Evolutionary conservation across 2,888 invertebrate species (phyloP), one percentile per base, ranked within the genome.

Genomic region (Entomobrya multifasciata): DNA sequence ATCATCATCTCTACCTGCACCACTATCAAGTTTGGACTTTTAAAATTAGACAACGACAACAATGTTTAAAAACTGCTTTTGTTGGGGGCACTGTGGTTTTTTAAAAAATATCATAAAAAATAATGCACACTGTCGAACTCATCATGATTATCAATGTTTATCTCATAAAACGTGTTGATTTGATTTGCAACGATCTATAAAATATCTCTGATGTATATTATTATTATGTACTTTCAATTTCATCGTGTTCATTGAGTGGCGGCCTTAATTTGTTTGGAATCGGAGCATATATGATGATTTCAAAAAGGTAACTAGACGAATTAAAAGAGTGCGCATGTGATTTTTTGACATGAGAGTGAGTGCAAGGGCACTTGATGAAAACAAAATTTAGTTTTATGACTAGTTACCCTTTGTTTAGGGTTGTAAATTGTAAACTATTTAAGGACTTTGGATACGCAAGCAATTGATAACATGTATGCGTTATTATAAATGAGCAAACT

Each of bases 141-240:
- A 4, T n/a, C 1, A 52, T 52, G 17, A 15, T n/a, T 52, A 52
- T 52, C 52, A 52, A 6, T n/a, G 5, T 47, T 47, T 47, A 1
- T 15, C 47, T 47, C 2, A 36, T 10, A 44, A n/a, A 47, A 72
- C 25, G 6, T n/a, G 22, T 70, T 20, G 70, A 49, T 47, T 49
- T 17, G 65, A 17, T 36, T 30, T n/a, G 30, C 65, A 65, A 65
- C 20, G 22, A 55, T 55, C 15, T 52, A 52, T 17, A 52, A n/a
- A 52, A 52, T 52, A 52, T 52, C 52, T 52, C n/a, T 52, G 52
- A 17, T 49, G 17, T 25, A 25, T 25, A 47, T 15, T 49, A 44
- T 8, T n/a, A 44, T 15, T 13, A 22, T 52, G 20, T 52, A 80
- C 80, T 80, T 80, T 80, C 80, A 67, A 47, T 80, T 80, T 80